Evolutionary conservation across 2,797 vertebrate genomes (phyloP), one percentile per base, ranked within the genome.

Genomic region (Dermochelys coriacea): DNA sequence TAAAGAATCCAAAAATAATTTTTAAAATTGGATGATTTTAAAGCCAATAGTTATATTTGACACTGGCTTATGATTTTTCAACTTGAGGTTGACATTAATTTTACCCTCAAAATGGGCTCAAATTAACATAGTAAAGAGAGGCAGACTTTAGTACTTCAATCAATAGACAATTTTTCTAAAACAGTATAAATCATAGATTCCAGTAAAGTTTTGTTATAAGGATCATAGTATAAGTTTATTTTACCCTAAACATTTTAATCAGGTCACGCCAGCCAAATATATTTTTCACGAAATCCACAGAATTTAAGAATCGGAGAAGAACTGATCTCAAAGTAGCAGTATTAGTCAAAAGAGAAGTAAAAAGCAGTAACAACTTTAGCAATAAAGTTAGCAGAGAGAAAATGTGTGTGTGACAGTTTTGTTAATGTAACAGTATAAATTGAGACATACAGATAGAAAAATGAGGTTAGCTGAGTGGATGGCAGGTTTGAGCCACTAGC

Each of bases 201-300:
- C 79, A n/a, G 41, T 54, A 16, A 7, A 5, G 2, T 31, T 57
- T 19, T 23, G 31, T 16, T 54, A 31, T 2, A 9, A 31, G 29
- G 15, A 4, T 25, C 29, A 12, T 12, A 64, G 34, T 0, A 1
- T 4, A 15, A 15, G 3, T 1, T 31, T 2, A 54, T 14, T 52
- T 84, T 50, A 16, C 41, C 52, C 49, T 49, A 19, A n/a, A 51
- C 4, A n/a, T 51, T 79, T 49, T 23, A 31, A 34, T 25, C 4
- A 27, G 4, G 2, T 19, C 34, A 12, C 1, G 5, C 34, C 29
- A 51, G 19, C 9, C 1, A 29, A 16, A 34, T 9, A 2, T 1
- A 16, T 14, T 51, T 82, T 23, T 29, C 10, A 21, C 15, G 5
- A 12, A 52, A 41, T 68, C 18, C 29, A 8, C 10, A 50, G 5